A percentile compares a stretch with the other conserved stretches of the same genome.
phyloP scores from a whole-genome alignment of 2,888 invertebrate species.

The Troilus luridus region DNA sequence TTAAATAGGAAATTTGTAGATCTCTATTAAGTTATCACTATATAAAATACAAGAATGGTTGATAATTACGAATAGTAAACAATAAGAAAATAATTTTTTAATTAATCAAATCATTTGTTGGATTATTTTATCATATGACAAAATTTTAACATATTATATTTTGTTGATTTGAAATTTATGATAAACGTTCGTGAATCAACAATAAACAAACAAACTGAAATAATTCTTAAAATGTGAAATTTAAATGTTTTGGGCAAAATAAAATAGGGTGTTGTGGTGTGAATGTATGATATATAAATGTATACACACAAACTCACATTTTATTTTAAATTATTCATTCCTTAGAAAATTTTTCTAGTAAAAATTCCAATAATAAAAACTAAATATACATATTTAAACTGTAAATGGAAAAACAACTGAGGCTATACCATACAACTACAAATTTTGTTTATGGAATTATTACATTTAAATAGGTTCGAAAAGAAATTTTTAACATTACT shows the following conservation, averaged over 20 bases:
- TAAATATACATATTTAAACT: too few species aligned
- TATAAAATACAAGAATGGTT: neutral
- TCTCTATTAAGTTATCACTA: neutral
- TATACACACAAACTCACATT: too few species aligned
- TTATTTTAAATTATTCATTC: too few species aligned
- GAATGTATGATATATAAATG: too few species aligned
- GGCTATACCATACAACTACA: neutral
- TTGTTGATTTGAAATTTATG: neutral
- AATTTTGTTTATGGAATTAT: neutral
- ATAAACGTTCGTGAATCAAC: too few species aligned
- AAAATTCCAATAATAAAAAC: too few species aligned
- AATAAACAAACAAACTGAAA: too few species aligned
- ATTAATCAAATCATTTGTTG: neutral
- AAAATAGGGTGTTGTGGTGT: too few species aligned
- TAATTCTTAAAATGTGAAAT: too few species aligned
- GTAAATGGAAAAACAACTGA: too few species aligned
- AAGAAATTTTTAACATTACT: neutral
- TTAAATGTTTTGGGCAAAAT: too few species aligned
- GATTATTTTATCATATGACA: neutral
- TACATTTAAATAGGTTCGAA: neutral
- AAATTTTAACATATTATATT: neutral
- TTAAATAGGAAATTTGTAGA: neutral
- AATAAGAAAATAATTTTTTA: neutral
- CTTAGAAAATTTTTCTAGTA: too few species aligned
- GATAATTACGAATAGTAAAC: neutral